These are phyloP conservation scores for Sitobion miscanthi DNA, from an alignment of 1,140 invertebrate species.

Conservation along the genomic window DNA sequence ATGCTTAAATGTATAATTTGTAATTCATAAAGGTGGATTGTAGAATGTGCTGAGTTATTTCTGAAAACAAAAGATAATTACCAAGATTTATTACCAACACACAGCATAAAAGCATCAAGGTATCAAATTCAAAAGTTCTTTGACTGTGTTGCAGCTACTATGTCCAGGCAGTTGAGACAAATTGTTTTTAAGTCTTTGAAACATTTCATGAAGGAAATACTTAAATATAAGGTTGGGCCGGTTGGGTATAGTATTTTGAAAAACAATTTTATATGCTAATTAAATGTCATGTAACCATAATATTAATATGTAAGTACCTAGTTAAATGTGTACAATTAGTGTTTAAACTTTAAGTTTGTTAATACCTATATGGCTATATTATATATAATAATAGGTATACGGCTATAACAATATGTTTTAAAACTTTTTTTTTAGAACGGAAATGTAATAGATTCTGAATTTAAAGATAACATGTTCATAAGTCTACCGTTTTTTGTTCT, in stretches of 20 bases:
- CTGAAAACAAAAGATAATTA: slow-evolving; percentile 70
- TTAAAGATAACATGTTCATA: slow-evolving; percentile 73
- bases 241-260: not conserved
- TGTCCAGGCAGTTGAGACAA: slow-evolving; percentile 79
- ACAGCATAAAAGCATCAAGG: slow-evolving; percentile 67
- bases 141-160: slow-evolving; percentile 74
- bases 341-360: not conserved
- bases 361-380: not conserved
- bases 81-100: slow-evolving; percentile 71
- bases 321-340: not conserved
- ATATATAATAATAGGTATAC: too few species aligned
- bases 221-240: slow-evolving; percentile 69
- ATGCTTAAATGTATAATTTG: not conserved
- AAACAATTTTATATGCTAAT: not conserved
- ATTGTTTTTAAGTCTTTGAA: slow-evolving; percentile 78
- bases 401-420: not conserved
- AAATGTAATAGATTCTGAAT: slow-evolving; percentile 68
- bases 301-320: not conserved
- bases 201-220: slow-evolving; percentile 76
- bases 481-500: slow-evolving; percentile 73
- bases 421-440: slow-evolving; percentile 73
- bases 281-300: not conserved
- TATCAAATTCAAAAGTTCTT: slow-evolving; percentile 72
- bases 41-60: slow-evolving; percentile 77
- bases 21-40: slow-evolving; percentile 69